Percentiles rank a stretch among this genome's conserved stretches.
phyloP scores from a whole-genome alignment of 2,797 vertebrate species.

The Sebastes vulpes region DNA sequence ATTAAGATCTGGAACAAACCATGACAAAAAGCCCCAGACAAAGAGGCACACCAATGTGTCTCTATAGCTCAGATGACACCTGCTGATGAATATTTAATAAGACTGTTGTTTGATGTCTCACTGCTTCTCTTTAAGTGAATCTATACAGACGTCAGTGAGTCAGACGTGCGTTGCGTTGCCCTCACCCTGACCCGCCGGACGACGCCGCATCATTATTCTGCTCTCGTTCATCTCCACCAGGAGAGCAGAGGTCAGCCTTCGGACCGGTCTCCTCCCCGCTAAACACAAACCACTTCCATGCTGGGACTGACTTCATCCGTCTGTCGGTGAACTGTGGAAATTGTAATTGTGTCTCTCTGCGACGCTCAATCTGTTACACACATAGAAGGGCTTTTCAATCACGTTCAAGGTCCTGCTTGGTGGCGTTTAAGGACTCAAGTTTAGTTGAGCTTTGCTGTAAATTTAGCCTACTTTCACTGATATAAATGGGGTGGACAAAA shows the following conservation, averaged over 20 bases:
- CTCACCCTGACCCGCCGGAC: conserved; percentile 21
- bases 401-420: neutral
- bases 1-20: neutral
- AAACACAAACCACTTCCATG: conserved; percentile 5
- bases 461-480: neutral
- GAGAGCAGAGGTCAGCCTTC: conserved; percentile 37
- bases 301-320: conserved; percentile 7
- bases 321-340: neutral
- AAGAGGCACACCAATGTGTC: neutral
- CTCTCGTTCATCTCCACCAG: neutral
- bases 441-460: neutral
- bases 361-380: neutral
- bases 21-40: neutral
- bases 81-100: neutral
- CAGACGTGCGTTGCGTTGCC: neutral
- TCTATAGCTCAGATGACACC: neutral
- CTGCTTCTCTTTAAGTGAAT: neutral
- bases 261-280: neutral
- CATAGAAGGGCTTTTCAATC: neutral
- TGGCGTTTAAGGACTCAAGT: neutral
- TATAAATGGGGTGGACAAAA: neutral
- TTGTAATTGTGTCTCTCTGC: conserved; percentile 7
- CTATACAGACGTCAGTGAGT: neutral
- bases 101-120: neutral
- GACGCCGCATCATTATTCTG: conserved; percentile 60